Evolutionary conservation across 92 coral and sea anemone species (phyloP).

Genomic region (Meandrina meandrites): DNA sequence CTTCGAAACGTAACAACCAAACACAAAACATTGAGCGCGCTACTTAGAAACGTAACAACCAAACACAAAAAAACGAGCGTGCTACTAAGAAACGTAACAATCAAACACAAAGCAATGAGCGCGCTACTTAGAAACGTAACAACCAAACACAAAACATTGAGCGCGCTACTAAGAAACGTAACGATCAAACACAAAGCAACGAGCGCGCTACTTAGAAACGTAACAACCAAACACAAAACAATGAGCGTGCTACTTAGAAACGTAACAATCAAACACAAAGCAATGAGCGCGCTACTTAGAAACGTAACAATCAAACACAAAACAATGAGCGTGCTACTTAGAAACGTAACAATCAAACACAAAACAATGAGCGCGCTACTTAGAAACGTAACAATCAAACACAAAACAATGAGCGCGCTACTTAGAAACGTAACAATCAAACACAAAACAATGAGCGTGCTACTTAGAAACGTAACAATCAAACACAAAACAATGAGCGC

Average conservation of each 20-base stretch:
- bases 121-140: not conserved
- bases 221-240: not conserved
- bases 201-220: not conserved
- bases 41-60: not conserved
- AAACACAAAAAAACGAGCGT: not conserved
- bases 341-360: not conserved
- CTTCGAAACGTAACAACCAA: not conserved
- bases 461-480: not conserved
- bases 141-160: not conserved
- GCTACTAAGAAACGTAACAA: not conserved
- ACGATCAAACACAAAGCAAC: not conserved
- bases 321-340: no score
- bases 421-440: not conserved
- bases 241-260: no score
- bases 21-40: not conserved
- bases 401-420: slow-evolving; percentile 7
- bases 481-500: not conserved
- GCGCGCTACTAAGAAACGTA: not conserved
- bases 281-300: not conserved
- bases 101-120: not conserved
- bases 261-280: no score
- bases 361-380: not conserved
- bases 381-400: not conserved
- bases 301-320: no score
- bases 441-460: not conserved